Evolutionary conservation across 1,140 invertebrate species (phyloP), one percentile per base, ranked within the genome.

Genomic region (Rhagoletis pomonella): DNA sequence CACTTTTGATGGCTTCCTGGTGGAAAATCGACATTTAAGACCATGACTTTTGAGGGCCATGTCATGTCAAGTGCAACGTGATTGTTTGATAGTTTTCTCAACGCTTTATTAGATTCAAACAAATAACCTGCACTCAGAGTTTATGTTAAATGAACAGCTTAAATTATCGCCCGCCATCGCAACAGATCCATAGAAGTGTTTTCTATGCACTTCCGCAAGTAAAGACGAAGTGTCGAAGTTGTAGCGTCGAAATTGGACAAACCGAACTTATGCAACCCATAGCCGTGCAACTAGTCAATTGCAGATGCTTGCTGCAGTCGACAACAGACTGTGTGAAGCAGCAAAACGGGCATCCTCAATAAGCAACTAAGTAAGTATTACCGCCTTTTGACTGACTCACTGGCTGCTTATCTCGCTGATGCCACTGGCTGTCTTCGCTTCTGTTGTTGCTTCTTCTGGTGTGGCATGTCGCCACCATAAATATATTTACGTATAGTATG

Each of bases 171-270:
- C 19, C 19, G 29, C 29, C 29, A 29, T 29, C 29, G 29, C 29
- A 29, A 29, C 19, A 67, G 5, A 67, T 67, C 0, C 64, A 67
- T 67, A 9, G 64, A 10, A 67, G n/a, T n/a, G n/a, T n/a, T n/a
- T n/a, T n/a, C n/a, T n/a, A n/a, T 7, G 64, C 64, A 67, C 29
- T 67, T 67, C 64, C 64, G 64, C 29, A 67, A 67, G 64, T 67
- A 9, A 29, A 9, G 29, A 42, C 12, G 64, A 67, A 67, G 39
- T 67, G 12, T 67, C 39, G 64, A 42, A 42, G 9, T 67, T 9
- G 7, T 39, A 10, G 19, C 29, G 10, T 10, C 29, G 29, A 67
- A 67, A 67, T 29, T 67, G 29, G 39, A 67, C 64, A 67, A 67
- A 55, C 10, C 39, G 64, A 29, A 67, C 64, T 67, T 67, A 67